Conservation (phyloP, 2,797 vertebrate genomes). For the Gadopsis bispinosus region DNA sequence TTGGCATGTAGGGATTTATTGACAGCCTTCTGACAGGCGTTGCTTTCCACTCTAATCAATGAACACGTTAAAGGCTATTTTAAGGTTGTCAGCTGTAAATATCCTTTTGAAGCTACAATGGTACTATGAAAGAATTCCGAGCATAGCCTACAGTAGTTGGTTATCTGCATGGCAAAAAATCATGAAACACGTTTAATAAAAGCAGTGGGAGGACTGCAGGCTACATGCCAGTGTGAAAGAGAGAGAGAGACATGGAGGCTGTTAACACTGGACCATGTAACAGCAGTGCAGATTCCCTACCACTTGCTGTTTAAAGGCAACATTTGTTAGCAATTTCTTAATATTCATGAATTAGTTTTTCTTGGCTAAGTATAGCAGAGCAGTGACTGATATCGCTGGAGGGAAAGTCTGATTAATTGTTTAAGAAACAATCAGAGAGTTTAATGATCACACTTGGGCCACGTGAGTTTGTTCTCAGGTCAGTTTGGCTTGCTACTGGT, state of each 20-base stretch:
- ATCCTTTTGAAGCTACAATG: constrained; percentile 10
- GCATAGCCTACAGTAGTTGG: constrained; percentile 28
- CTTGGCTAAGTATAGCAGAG: constrained; percentile 49
- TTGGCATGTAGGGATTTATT: constrained; percentile 44
- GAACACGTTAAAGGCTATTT: constrained; percentile 42
- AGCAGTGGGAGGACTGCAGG: constrained; percentile 26
- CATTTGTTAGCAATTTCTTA: constrained; percentile 77
- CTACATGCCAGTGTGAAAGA: constrained; percentile 38
- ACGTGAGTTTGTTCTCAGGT: constrained; percentile 31
- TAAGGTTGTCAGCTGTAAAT: constrained; percentile 11
- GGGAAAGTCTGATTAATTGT: constrained; percentile 68
- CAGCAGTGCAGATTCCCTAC: constrained; percentile 16
- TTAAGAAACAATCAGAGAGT: constrained; percentile 57
- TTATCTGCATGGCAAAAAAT: constrained; percentile 50
- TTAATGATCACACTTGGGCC: constrained; percentile 56
- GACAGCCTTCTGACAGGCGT: constrained; percentile 49
- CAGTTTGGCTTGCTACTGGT: constrained; percentile 34
- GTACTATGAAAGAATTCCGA: constrained; percentile 14
- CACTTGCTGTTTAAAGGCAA: constrained; percentile 48
- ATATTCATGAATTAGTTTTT: constrained; percentile 67
- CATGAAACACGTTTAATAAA: constrained; percentile 49
- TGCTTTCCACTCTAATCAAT: constrained; percentile 46
- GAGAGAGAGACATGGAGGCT: constrained; percentile 27
- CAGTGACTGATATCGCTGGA: constrained; percentile 58
- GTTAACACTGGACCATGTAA: constrained; percentile 39